Evolutionary conservation across 2,888 invertebrate genomes (phyloP), one percentile per base, ranked within the genome.

Genomic region (Andrena fulva): DNA sequence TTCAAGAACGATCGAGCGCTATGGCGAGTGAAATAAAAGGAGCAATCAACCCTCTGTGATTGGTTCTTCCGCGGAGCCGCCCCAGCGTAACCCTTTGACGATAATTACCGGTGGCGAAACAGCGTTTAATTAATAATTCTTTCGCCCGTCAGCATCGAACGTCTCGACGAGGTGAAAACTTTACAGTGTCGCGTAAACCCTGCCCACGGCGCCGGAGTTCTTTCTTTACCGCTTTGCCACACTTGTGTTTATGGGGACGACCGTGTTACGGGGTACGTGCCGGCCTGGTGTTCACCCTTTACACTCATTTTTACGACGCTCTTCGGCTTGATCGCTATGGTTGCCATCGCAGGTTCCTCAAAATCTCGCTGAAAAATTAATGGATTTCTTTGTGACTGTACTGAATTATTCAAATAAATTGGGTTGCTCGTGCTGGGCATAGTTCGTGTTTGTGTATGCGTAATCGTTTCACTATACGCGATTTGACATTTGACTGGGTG

Each of bases 71-170:
- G n/a, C 16, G 68, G 48, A 31, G 54, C 48, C 29, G 16, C 33
- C 20, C 33, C 48, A 16, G 50, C 10, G 73, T 64, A 74, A 64
- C 42, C 56, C 50, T 67, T 67, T 27, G 33, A 35, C 60, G 48
- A 54, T 69, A 84, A 78, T 80, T 80, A 79, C 63, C 70, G 50
- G 52, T 8, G 54, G 42, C 42, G 50, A 29, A 63, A 35, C 71
- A 31, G n/a, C 42, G 62, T 71, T 80, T 66, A 80, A 85, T 77
- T 76, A 80, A 86, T 86, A 77, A 85, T 85, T 71, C 74, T 48
- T 10, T 16, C n/a, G 27, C 31, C n/a, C 1, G 16, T 0, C 33
- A 60, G 63, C 12, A 48, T 10, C 66, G 52, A 66, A 64, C 64
- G 56, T 66, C 74, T 27, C 77, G 66, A 73, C 79, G 79, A 75